These are phyloP conservation scores for Odontamblyopus lacepedii DNA, from an alignment of 2,797 vertebrate species.

Conservation along the genomic window DNA sequence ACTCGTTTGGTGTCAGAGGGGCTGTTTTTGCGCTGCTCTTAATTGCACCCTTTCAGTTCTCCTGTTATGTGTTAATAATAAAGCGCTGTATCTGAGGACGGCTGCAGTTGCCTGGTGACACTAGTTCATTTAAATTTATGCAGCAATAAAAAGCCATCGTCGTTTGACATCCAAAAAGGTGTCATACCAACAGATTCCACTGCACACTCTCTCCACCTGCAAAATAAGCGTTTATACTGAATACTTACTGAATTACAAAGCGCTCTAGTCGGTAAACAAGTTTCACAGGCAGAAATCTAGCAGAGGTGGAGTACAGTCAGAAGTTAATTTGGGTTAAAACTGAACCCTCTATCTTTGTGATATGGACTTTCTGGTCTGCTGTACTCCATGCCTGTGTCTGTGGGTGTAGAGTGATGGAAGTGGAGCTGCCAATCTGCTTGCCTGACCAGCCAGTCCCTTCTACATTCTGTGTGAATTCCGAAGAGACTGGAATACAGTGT, in stretches of 20 bases:
- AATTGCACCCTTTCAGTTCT: conserved; percentile 22
- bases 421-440: too few species aligned
- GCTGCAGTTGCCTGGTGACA: conserved; percentile 7
- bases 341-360: background rate
- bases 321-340: background rate
- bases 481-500: too few species aligned
- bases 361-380: background rate
- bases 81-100: conserved; percentile 7
- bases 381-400: too few species aligned
- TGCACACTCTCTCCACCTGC: background rate
- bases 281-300: conserved; percentile 2
- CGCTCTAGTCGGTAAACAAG: background rate
- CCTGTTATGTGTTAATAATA: conserved; percentile 23
- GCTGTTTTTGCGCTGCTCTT: conserved; percentile 16
- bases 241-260: background rate
- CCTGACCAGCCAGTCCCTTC: too few species aligned
- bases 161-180: conserved; percentile 6
- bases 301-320: background rate
- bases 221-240: background rate
- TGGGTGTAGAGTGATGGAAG: too few species aligned
- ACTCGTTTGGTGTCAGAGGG: conserved; percentile 20
- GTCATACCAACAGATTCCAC: conserved; percentile 2
- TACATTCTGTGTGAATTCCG: too few species aligned
- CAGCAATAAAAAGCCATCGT: conserved; percentile 12
- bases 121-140: conserved; percentile 17